phyloP scores from a whole-genome alignment of 2,888 invertebrate genomes.

The Cylindroiulus punctatus region DNA sequence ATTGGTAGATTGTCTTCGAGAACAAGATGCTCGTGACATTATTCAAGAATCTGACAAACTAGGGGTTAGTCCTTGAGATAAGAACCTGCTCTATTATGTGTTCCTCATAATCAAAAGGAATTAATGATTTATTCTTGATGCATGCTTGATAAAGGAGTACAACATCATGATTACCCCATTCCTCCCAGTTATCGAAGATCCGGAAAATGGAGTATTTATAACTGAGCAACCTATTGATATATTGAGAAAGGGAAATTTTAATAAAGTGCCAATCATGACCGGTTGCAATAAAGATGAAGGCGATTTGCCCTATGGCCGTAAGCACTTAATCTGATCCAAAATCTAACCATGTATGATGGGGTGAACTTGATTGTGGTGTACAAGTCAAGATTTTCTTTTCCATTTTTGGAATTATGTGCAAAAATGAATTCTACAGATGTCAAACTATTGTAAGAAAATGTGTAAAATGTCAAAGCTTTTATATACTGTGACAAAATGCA shows the following conservation, averaged over 20 bases:
- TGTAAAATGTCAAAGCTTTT: too few relatives aligned
- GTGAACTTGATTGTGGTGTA: too few relatives aligned
- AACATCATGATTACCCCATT: slow-evolving; percentile 15
- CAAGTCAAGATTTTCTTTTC: too few relatives aligned
- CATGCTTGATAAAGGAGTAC: not conserved
- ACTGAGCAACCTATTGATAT: slow-evolving; percentile 5
- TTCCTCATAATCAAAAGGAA: too few relatives aligned
- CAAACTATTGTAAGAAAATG: too few relatives aligned
- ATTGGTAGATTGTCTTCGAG: slow-evolving; percentile 16
- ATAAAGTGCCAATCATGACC: slow-evolving; percentile 48
- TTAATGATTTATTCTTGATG: too few relatives aligned
- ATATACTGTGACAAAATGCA: too few relatives aligned
- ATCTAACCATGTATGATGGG: too few relatives aligned
- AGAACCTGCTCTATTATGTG: not conserved
- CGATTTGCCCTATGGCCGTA: slow-evolving; percentile 51
- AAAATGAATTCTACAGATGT: too few relatives aligned
- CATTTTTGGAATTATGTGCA: too few relatives aligned
- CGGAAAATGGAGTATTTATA: slow-evolving; percentile 25
- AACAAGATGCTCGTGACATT: slow-evolving; percentile 17
- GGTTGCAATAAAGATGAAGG: slow-evolving; percentile 53
- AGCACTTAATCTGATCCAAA: not conserved
- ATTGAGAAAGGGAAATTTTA: slow-evolving; percentile 37
- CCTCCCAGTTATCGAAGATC: slow-evolving; percentile 40
- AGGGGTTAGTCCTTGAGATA: slow-evolving; percentile 4
- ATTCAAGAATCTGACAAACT: not conserved